Evolutionary conservation across 1,140 invertebrate genomes (phyloP).

Genomic region (Philopotamus ludificatus): DNA sequence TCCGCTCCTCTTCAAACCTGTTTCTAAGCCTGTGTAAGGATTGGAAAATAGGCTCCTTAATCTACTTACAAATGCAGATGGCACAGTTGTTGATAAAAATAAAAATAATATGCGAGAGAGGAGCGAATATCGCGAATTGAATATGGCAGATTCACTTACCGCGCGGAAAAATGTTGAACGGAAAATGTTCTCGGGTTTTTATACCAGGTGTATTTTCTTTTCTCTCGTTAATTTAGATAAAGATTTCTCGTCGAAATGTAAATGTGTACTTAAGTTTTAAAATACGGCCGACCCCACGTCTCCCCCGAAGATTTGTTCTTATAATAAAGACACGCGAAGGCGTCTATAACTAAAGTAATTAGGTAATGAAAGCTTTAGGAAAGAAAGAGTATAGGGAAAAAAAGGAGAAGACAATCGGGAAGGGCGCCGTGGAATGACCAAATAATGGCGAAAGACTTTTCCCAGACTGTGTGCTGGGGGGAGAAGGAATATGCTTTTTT

Average conservation of each 20-base stretch:
- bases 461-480: background rate
- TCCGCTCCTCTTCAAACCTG: background rate
- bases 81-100: constrained; percentile 20
- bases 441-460: constrained; percentile 34
- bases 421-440: constrained; percentile 30
- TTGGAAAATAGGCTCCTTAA: constrained; percentile 36
- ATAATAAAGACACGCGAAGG: constrained; percentile 25
- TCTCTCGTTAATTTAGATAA: no score
- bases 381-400: constrained; percentile 36
- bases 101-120: background rate
- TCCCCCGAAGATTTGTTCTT: background rate
- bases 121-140: no score
- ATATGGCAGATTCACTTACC: no score
- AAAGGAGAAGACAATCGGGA: constrained; percentile 32
- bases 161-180: no score
- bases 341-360: constrained; percentile 40
- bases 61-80: constrained; percentile 32
- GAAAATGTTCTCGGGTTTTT: no score
- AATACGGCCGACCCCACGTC: background rate
- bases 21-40: constrained; percentile 20
- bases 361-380: constrained; percentile 40
- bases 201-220: no score
- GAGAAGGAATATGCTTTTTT: no score
- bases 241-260: no score
- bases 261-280: no score